phyloP scores from a whole-genome alignment of 2,113 vertebrate species.

The Poeciliopsis turrubarensis region DNA sequence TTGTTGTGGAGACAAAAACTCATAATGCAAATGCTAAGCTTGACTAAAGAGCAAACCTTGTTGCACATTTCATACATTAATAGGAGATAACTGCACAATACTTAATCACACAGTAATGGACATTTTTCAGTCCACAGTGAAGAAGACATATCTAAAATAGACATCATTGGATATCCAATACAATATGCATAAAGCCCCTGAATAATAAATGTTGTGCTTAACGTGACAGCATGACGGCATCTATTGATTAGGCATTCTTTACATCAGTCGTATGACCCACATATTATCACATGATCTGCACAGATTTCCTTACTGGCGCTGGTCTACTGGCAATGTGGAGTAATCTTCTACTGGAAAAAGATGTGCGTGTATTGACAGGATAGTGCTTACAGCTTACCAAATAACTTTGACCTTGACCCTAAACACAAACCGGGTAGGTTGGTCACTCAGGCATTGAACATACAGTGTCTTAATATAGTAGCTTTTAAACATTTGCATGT shows the following conservation, averaged over 20 bases:
- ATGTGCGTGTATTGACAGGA: slow-evolving; percentile 30
- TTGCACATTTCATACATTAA: slow-evolving; percentile 29
- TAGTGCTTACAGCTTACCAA: slow-evolving; percentile 40
- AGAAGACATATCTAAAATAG: slow-evolving; percentile 20
- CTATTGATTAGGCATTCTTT: slow-evolving; percentile 66
- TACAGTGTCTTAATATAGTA: not conserved
- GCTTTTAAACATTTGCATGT: not conserved
- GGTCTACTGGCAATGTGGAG: slow-evolving; percentile 26
- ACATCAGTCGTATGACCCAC: slow-evolving; percentile 64
- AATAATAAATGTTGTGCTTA: slow-evolving; percentile 78
- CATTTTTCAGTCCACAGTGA: slow-evolving; percentile 14
- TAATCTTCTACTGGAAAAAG: not conserved
- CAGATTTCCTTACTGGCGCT: slow-evolving; percentile 55
- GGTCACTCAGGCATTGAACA: not conserved
- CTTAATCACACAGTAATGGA: slow-evolving; percentile 9
- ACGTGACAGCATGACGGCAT: slow-evolving; percentile 60
- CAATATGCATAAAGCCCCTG: slow-evolving; percentile 60
- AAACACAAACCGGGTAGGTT: not conserved
- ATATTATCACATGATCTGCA: slow-evolving; percentile 69
- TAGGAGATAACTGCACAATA: slow-evolving; percentile 37
- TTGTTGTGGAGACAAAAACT: slow-evolving; percentile 49
- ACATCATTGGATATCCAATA: slow-evolving; percentile 43
- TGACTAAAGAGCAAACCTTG: slow-evolving; percentile 46
- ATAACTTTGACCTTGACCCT: slow-evolving; percentile 56
- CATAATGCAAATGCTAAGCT: slow-evolving; percentile 61